Conservation (phyloP, 2,797 vertebrate genomes). For the Atherinosoma microstoma region DNA sequence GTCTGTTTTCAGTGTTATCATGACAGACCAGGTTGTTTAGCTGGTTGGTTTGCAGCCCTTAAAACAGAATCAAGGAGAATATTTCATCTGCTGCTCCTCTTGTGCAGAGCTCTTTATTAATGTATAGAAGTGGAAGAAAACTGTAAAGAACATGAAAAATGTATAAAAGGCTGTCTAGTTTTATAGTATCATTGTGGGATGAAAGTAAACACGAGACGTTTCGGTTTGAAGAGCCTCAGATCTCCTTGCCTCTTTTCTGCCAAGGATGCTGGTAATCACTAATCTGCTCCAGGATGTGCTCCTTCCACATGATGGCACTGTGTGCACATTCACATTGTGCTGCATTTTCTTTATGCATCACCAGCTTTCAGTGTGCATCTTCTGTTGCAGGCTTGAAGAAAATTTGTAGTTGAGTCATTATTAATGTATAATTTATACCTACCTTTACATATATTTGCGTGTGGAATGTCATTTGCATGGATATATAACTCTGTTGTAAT, state of each 20-base stretch:
- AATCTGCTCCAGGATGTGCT: slow-evolving; percentile 12
- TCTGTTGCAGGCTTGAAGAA: slow-evolving; percentile 15
- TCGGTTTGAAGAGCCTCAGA: slow-evolving; percentile 60
- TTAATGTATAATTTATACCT: slow-evolving; percentile 56
- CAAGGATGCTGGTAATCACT: slow-evolving; percentile 39
- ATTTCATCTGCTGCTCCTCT: slow-evolving; percentile 42
- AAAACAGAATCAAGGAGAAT: slow-evolving; percentile 50
- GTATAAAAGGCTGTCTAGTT: slow-evolving; percentile 43
- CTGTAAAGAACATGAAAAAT: slow-evolving; percentile 60
- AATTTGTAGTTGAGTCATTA: slow-evolving; percentile 47
- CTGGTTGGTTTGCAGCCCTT: slow-evolving; percentile 35
- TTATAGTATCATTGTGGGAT: slow-evolving; percentile 56
- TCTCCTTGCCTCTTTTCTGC: slow-evolving; percentile 42
- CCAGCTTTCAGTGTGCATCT: slow-evolving; percentile 37
- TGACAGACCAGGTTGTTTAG: slow-evolving; percentile 27
- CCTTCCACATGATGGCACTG: slow-evolving; percentile 84
- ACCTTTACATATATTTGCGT: slow-evolving; percentile 49
- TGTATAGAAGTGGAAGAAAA: slow-evolving; percentile 52
- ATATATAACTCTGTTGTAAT: slow-evolving; percentile 36
- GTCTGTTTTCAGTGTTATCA: slow-evolving; percentile 24
- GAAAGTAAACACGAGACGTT: slow-evolving; percentile 63
- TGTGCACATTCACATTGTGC: slow-evolving; percentile 66
- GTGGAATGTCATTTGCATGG: slow-evolving; percentile 16
- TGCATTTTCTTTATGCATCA: slow-evolving; percentile 32
- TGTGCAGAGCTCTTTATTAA: slow-evolving; percentile 56